A percentile compares a stretch with the other conserved stretches of the same genome.
Evolutionary conservation across 2,113 vertebrate genomes (phyloP).

Genomic region (Osmerus mordax): DNA sequence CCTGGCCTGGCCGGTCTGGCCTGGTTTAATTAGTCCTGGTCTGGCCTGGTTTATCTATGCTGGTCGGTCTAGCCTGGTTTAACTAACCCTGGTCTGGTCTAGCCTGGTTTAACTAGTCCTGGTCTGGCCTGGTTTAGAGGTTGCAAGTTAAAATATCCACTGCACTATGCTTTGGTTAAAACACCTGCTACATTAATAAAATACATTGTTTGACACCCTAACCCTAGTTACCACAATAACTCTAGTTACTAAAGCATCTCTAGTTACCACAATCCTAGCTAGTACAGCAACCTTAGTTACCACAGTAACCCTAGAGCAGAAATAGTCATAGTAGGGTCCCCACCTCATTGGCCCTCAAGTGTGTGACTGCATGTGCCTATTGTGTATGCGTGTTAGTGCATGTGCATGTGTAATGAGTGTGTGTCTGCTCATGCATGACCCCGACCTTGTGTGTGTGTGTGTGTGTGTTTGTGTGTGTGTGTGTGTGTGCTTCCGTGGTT

Average conservation of each 20-base stretch:
- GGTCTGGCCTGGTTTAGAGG: constrained; percentile 18
- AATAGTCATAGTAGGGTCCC: constrained; percentile 27
- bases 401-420: background rate
- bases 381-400: constrained; percentile 5
- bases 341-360: background rate
- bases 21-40: too few relatives aligned
- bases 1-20: too few relatives aligned
- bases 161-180: too few relatives aligned
- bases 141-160: too few relatives aligned
- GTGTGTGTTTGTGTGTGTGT: constrained; percentile 2
- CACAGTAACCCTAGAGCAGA: constrained; percentile 52
- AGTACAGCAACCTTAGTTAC: constrained; percentile 40
- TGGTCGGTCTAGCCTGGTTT: too few relatives aligned
- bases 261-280: constrained; percentile 40
- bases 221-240: constrained; percentile 31
- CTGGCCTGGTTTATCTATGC: too few relatives aligned
- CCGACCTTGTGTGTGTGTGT: constrained; percentile 31
- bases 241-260: constrained; percentile 47
- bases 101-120: constrained; percentile 45
- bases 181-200: too few relatives aligned
- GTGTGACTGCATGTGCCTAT: background rate
- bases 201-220: constrained; percentile 26
- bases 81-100: too few relatives aligned
- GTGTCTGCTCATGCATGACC: constrained; percentile 50
- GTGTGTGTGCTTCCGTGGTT: background rate